Evolutionary conservation across 1,140 invertebrate species (phyloP).

Genomic region (Drosophila mayri): DNA sequence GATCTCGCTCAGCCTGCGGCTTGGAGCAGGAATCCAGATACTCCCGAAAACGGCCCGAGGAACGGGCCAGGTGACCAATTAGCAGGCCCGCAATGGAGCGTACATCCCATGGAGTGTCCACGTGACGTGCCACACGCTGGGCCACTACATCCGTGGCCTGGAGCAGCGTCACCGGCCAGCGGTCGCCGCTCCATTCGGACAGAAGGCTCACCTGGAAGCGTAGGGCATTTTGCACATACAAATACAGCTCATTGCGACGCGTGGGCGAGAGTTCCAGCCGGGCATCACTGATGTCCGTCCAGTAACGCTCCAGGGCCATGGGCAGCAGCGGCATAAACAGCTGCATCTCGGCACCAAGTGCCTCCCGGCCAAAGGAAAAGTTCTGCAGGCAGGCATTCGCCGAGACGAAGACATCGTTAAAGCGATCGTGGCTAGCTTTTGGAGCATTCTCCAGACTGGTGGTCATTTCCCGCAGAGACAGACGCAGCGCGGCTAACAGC

Average conservation of each 20-base stretch:
- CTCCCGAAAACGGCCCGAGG: slow-evolving; percentile 4
- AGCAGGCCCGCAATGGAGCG: slow-evolving; percentile 64
- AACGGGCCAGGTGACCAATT: slow-evolving; percentile 50
- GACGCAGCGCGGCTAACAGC: slow-evolving; percentile 25
- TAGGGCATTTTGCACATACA: slow-evolving; percentile 59
- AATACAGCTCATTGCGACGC: slow-evolving; percentile 56
- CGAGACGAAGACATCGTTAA: slow-evolving; percentile 56
- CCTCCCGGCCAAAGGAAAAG: slow-evolving; percentile 49
- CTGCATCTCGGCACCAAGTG: slow-evolving; percentile 25
- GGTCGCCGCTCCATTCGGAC: slow-evolving; percentile 31
- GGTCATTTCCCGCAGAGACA: slow-evolving; percentile 22
- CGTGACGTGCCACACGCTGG: slow-evolving; percentile 37
- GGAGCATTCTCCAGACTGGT: background rate
- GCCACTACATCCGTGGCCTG: slow-evolving; percentile 20
- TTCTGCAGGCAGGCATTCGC: slow-evolving; percentile 56
- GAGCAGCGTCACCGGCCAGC: background rate
- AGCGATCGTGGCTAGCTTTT: background rate
- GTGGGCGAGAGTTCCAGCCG: slow-evolving; percentile 46
- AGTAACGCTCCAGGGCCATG: slow-evolving; percentile 28
- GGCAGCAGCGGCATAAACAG: slow-evolving; percentile 43
- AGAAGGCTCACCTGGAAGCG: slow-evolving; percentile 59
- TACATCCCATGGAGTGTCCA: slow-evolving; percentile 66
- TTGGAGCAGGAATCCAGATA: slow-evolving; percentile 25
- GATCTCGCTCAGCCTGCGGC: slow-evolving; percentile 10
- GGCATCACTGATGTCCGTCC: slow-evolving; percentile 26